Conservation (phyloP, 1,140 invertebrate species). For the Prorops nasuta region DNA sequence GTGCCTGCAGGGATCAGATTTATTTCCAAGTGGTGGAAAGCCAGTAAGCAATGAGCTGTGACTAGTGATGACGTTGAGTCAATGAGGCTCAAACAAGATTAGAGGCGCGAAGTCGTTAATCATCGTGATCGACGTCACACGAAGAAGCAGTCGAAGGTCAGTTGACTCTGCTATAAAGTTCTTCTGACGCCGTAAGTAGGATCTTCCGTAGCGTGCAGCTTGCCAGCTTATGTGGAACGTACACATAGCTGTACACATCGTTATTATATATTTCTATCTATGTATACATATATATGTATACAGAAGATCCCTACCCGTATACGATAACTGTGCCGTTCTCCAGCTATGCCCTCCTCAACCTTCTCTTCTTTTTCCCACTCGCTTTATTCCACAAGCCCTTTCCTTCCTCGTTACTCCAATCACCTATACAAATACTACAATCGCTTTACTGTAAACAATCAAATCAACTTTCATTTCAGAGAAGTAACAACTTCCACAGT, state of each 20-base stretch:
- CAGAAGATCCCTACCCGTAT: constrained; percentile 35
- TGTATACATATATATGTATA: too few relatives aligned
- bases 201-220: constrained; percentile 12
- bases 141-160: too few relatives aligned
- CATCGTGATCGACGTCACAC: constrained; percentile 23
- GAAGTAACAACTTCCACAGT: too few relatives aligned
- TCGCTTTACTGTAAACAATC: too few relatives aligned
- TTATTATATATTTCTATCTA: too few relatives aligned
- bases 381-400: not conserved
- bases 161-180: too few relatives aligned
- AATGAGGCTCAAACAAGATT: constrained; percentile 23
- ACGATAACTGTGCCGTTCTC: constrained; percentile 42
- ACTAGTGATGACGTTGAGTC: too few relatives aligned
- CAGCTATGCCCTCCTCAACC: constrained; percentile 22
- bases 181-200: constrained; percentile 11
- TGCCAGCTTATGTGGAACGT: constrained; percentile 35
- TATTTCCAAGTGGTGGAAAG: too few relatives aligned
- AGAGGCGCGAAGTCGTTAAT: constrained; percentile 23
- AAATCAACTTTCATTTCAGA: too few relatives aligned
- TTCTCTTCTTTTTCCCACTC: not conserved
- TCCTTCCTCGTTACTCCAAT: not conserved
- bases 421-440: too few relatives aligned
- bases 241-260: constrained; percentile 33
- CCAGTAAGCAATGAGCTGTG: too few relatives aligned
- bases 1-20: too few relatives aligned